Base-by-base conservation (phyloP, 1,140 invertebrate species). In the Drosophila persimilis region DNA sequence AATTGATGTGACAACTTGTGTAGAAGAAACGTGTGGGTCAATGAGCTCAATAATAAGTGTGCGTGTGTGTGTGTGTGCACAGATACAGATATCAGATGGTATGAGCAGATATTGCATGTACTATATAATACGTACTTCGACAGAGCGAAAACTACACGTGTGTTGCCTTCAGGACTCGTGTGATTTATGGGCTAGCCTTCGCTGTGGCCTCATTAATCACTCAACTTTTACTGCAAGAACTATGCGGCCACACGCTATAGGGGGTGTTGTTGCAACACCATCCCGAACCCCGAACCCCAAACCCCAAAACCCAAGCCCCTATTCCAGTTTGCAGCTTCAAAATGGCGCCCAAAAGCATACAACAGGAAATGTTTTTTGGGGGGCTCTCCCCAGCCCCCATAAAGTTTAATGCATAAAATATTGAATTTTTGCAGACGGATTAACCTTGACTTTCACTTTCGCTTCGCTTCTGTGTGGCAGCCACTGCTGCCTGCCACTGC, bases 361-460 rank as follows among this genome's bases (percentile, higher is more conserved):
- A 78, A 57, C 77, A 81, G 75, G 77, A 83, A 73, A 74, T 74
- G 57, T 70, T 69, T 56, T 79, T 20, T 20, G 20, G 20, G 75
- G 75, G 65, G 31, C 8, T 31, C 24, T 26, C 24, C 24, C 24
- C 24, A 24, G 53, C 70, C 17, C 17, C 17, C 77, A 90, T 78
- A 77, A 89, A 90, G 63, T 89, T 90, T 83, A 89, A 89, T 90
- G 86, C 83, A 90, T 88, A 88, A 90, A 90, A 84, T 90, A 90
- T 90, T 90, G 83, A 90, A 90, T 90, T 90, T 90, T 90, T 84
- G 88, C 89, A 90, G 80, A 90, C 86, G 83, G 90, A 90, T 91
- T 91, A 91, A 91, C 90, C 90, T 91, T 91, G 90, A 91, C 90
- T 91, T 91, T 91, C 90, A 90, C 90, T 91, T 91, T 90, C 86